Base-by-base conservation (phyloP, 2,113 vertebrate genomes). In the Myotis lucifugus region DNA sequence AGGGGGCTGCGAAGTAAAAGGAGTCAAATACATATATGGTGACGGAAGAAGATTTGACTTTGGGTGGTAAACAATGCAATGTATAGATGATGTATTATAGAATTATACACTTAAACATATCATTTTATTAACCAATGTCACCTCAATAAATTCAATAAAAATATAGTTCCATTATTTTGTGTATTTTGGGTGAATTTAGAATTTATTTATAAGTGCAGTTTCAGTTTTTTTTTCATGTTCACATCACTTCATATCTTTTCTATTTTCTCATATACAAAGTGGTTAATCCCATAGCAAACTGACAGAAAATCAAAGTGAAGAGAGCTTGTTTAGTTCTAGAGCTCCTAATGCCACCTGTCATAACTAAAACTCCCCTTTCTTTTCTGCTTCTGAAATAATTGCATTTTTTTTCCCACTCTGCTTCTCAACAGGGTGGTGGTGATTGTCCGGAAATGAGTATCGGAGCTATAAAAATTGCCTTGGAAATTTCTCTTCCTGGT, bases 391-490 rank as follows among this genome's bases (percentile, higher is more conserved):
- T 90, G 29, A 88, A 85, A n/a, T 92, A 34, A 78, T 72, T 69
- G 12, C 3, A 19, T 56, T 85, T 97, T 87, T 88, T 61, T 5
- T 8, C 5, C 86, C 69, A 93, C 92, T 95, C n/a, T 94, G 0
- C 48, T 97, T 97, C n/a, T 97, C 77, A 96, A 97, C 97, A 99
- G 99, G 99, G 99, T 88, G 99, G 99, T 61, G 99, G 99, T 21
- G 99, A 99, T 95, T 99, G 99, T 98, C 99, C 99, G 32, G 99
- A 99, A 98, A 99, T 99, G 99, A 99, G 99, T 97, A 99, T 99
- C 0, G 99, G 99, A 32, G 99, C 99, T 94, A 99, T 99, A 96
- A 99, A 99, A 98, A 99, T 99, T 0, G 99, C 99, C 91, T 97
- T 99, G 96, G 99, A 99, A 97, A 99, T 99, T 95, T 99, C 99